phyloP scores from a whole-genome alignment of 2,888 invertebrate genomes.

The Patella depressa region DNA sequence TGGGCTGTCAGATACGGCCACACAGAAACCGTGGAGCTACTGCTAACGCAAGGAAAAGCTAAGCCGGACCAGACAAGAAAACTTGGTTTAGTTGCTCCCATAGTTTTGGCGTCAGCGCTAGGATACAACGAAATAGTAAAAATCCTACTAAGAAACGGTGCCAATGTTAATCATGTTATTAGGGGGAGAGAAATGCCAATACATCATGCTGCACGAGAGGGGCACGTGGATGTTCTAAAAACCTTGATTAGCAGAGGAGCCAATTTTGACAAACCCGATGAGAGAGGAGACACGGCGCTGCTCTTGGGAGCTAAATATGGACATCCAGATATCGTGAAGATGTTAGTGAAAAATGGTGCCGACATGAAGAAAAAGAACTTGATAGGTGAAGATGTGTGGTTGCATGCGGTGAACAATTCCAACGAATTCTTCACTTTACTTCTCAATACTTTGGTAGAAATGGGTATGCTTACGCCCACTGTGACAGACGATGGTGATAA shows the following conservation, averaged over 20 bases:
- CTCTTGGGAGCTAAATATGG: constrained; percentile 61
- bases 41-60: constrained; percentile 57
- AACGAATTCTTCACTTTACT: constrained; percentile 50
- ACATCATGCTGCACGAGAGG: constrained; percentile 70
- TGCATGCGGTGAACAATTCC: constrained; percentile 59
- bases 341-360: constrained; percentile 53
- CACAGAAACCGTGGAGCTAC: constrained; percentile 51
- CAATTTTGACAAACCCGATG: constrained; percentile 62
- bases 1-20: constrained; percentile 69
- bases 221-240: constrained; percentile 58
- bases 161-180: constrained; percentile 59
- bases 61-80: constrained; percentile 60
- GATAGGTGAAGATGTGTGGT: constrained; percentile 63
- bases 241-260: constrained; percentile 60
- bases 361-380: constrained; percentile 54
- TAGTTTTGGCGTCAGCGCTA: constrained; percentile 65
- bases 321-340: constrained; percentile 49
- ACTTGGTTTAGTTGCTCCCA: constrained; percentile 65
- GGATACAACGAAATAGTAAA: constrained; percentile 56
- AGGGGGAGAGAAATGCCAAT: constrained; percentile 66
- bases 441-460: constrained; percentile 27
- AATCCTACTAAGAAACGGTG: constrained; percentile 46
- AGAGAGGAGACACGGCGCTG: constrained; percentile 63
- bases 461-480: constrained; percentile 1
- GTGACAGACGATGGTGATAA: constrained; percentile 14